Base-by-base conservation (phyloP, 2,113 vertebrate genomes). In the Gasterosteus aculeatus region DNA sequence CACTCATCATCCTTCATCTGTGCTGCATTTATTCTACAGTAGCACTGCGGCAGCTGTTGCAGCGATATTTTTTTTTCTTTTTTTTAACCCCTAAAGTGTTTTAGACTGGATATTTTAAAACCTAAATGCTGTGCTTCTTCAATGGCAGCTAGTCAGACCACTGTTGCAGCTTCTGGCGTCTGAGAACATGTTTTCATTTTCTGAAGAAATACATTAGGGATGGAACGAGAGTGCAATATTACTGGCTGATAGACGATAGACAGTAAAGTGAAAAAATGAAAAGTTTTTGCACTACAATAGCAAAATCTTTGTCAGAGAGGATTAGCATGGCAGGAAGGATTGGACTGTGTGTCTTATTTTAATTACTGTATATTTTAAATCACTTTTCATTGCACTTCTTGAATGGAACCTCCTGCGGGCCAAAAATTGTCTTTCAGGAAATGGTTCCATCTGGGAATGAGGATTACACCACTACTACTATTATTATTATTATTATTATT, bases 401-500 rank as follows among this genome's bases (percentile, higher is more conserved):
- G 76, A 87, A 87, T 78, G 77, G 78, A 92, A 87, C 69, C 77
- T 88, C 81, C 81, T 69, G 76, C 83, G 60, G 82, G 84, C 78
- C 85, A 80, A 53, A 81, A 87, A 84, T 53, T 42, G 78, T 85
- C 76, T 88, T 88, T 84, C 86, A 85, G 80, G 91, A 93, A 86
- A 92, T 73, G 31, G 81, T 83, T 92, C 87, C 90, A 90, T 93
- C 88, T 92, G 92, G 92, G 88, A 94, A 91, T 85, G 90, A 80
- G 91, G 92, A 94, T 92, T 92, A 92, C 88, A 93, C 89, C 89
- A 91, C 94, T 93, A 93, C 78, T 88, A 85, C 93, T 92, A 86
- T 93, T 92, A 93, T 92, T 90, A 90, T 94, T 85, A 83, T 92
- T 90, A 91, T 87, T 88, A 89, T 93, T 93, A 92, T 74, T 85